These are phyloP conservation scores for Cheilosia vernalis DNA, from an alignment of 2,888 invertebrate species.

Conservation along the genomic window DNA sequence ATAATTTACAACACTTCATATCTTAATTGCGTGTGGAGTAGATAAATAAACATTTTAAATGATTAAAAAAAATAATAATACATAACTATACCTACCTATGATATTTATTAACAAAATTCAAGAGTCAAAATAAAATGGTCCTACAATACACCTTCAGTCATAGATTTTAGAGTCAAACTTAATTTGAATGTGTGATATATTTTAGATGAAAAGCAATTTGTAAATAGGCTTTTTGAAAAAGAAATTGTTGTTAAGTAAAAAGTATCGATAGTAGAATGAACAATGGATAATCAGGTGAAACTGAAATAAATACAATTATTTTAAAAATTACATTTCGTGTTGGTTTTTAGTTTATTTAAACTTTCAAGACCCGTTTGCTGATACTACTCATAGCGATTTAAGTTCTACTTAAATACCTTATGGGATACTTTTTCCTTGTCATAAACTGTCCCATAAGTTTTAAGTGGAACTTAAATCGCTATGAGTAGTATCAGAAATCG, in stretches of 20 bases:
- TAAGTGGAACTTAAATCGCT: too few species aligned
- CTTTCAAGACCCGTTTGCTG: too few species aligned
- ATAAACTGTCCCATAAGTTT: too few species aligned
- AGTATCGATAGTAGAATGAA: slow-evolving; percentile 71
- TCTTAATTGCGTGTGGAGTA: slow-evolving; percentile 44
- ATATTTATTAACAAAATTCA: slow-evolving; percentile 39
- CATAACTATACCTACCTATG: slow-evolving; percentile 18
- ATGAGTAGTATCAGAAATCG: too few species aligned
- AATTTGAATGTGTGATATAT: slow-evolving; percentile 75
- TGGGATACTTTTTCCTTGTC: too few species aligned
- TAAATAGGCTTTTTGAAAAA: slow-evolving; percentile 72
- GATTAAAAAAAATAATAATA: not conserved
- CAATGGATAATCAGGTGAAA: slow-evolving; percentile 73
- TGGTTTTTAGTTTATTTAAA: not conserved
- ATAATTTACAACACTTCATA: slow-evolving; percentile 67
- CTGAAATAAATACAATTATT: slow-evolving; percentile 75
- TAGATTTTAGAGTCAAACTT: slow-evolving; percentile 70
- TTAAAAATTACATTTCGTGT: slow-evolving; percentile 47
- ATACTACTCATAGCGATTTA: too few species aligned
- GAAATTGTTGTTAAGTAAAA: slow-evolving; percentile 66
- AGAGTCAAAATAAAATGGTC: slow-evolving; percentile 34
- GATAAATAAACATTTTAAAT: slow-evolving; percentile 3
- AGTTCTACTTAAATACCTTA: too few species aligned
- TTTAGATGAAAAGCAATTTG: slow-evolving; percentile 75
- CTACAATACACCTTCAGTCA: slow-evolving; percentile 59